These are phyloP conservation scores for Cataglyphis altisquamis DNA, from an alignment of 2,888 invertebrate species.

Conservation along the genomic window DNA sequence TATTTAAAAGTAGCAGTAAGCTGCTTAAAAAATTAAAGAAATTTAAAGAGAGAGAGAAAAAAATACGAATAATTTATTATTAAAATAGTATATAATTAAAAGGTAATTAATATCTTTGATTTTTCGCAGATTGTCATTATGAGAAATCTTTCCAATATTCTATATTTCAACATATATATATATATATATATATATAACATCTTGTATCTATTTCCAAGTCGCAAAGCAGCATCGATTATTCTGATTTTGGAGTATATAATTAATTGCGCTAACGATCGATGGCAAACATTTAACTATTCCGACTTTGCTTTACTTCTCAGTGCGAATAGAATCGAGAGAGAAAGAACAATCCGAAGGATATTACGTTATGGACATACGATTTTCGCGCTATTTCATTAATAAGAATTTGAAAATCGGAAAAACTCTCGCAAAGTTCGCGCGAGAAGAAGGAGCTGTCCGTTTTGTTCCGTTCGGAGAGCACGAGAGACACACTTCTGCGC, in stretches of 20 bases:
- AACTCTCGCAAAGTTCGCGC: slow-evolving; percentile 4
- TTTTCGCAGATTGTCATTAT: not conserved
- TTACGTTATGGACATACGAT: slow-evolving; percentile 5
- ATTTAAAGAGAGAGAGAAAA: not conserved
- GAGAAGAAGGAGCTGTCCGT: slow-evolving; percentile 3
- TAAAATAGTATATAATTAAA: not conserved
- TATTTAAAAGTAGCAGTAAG: not conserved
- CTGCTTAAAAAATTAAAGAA: not conserved
- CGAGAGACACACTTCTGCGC: not conserved
- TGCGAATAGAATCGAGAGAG: not conserved
- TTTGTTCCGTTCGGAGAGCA: not conserved
- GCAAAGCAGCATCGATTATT: not conserved
- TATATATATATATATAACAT: too few species aligned
- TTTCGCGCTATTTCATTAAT: slow-evolving; percentile 19
- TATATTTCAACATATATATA: too few species aligned
- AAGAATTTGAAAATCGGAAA: slow-evolving; percentile 23
- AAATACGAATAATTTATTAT: not conserved
- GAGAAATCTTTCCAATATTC: not conserved
- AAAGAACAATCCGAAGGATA: not conserved
- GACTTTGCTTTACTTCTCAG: not conserved
- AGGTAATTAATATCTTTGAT: not conserved
- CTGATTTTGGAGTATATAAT: slow-evolving; percentile 23
- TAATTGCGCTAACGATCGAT: slow-evolving; percentile 15
- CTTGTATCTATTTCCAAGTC: slow-evolving; percentile 17
- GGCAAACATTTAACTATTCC: not conserved